Conservation (phyloP, 2,113 vertebrate genomes). For the Porphyrio hochstetteri region DNA sequence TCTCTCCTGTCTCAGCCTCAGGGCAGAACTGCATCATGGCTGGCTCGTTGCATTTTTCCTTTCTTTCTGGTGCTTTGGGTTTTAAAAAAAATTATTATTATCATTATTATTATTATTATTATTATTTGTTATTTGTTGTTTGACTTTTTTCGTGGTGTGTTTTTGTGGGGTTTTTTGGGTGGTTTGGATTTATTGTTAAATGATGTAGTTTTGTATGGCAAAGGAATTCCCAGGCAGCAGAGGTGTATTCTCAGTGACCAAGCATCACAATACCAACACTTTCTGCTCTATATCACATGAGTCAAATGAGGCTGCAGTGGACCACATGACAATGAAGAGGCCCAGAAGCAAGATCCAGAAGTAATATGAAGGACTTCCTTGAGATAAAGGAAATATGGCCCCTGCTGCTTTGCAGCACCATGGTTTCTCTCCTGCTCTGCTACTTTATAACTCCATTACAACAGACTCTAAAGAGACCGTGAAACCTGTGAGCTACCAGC, state of each 20-base stretch:
- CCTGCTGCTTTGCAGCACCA: background rate
- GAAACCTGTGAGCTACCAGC: background rate
- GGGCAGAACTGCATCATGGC: background rate
- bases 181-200: background rate
- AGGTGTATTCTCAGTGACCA: background rate
- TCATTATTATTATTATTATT: too few relatives aligned
- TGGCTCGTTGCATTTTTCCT: background rate
- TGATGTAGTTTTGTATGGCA: background rate
- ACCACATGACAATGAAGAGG: background rate
- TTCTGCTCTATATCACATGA: background rate
- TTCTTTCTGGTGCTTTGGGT: too few relatives aligned
- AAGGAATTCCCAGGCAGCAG: background rate
- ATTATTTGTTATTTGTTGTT: too few relatives aligned
- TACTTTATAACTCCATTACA: background rate
- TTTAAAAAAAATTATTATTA: too few relatives aligned
- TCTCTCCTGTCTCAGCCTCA: background rate
- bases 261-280: background rate
- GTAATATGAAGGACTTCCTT: background rate
- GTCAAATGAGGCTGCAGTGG: background rate
- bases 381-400: too few relatives aligned
- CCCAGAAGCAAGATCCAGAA: background rate
- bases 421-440: background rate
- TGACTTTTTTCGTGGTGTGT: too few relatives aligned
- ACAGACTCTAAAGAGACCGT: background rate
- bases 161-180: too few relatives aligned